Evolutionary conservation across 2,888 invertebrate genomes (phyloP).

Genomic region (Tipula lateralis): DNA sequence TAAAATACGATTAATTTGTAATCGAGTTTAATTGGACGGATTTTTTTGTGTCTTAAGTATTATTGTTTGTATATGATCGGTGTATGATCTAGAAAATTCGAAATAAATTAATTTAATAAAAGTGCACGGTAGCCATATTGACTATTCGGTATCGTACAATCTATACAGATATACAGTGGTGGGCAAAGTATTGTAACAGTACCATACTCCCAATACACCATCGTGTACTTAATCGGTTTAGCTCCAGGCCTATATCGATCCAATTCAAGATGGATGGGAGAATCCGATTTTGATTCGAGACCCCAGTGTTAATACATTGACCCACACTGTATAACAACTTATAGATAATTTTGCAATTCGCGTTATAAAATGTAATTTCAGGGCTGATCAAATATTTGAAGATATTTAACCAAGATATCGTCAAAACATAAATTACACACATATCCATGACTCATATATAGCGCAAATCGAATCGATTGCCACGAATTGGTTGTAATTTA

Average conservation of each 20-base stretch:
- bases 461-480: neutral
- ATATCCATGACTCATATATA: neutral
- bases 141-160: neutral
- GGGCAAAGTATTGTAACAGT: too few species aligned
- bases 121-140: neutral
- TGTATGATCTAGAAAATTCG: neutral
- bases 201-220: too few species aligned
- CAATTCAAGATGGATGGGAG: too few species aligned
- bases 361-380: neutral
- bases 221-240: too few species aligned
- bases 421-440: neutral
- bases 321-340: too few species aligned
- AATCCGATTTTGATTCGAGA: too few species aligned
- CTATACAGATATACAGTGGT: too few species aligned
- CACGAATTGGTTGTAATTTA: neutral
- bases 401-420: neutral
- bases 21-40: constrained; percentile 28
- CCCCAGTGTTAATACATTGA: too few species aligned
- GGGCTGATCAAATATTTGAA: neutral
- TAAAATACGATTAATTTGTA: constrained; percentile 1
- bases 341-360: too few species aligned
- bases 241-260: too few species aligned
- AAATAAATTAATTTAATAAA: constrained; percentile 6
- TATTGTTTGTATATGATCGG: neutral
- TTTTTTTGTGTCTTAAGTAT: neutral